phyloP scores from a whole-genome alignment of 2,113 vertebrate species.

The Pogona vitticeps region DNA sequence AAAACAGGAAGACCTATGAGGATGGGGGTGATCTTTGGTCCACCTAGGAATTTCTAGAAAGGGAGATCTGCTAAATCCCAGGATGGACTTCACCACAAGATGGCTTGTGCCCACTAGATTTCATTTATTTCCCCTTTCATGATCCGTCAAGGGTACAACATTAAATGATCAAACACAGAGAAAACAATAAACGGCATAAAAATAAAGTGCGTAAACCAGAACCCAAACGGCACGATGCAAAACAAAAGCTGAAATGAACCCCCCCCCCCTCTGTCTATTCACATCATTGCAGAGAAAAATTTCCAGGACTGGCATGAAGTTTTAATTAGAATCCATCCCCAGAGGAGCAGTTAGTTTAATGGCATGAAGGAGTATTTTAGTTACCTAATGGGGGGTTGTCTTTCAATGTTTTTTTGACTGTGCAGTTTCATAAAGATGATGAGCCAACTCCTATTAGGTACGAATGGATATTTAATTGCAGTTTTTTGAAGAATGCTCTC shows the following conservation, averaged over 20 bases:
- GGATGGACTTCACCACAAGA: too few relatives aligned
- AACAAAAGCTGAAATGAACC: too few relatives aligned
- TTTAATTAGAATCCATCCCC: background rate
- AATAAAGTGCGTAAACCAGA: too few relatives aligned
- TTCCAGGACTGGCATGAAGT: background rate
- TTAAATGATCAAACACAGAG: background rate
- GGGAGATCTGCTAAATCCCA: too few relatives aligned
- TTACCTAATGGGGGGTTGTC: background rate
- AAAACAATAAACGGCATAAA: background rate
- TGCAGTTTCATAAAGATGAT: background rate
- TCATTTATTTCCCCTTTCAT: too few relatives aligned
- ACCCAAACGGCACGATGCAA: background rate
- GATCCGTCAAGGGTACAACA: background rate
- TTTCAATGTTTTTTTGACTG: background rate
- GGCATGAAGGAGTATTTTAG: background rate
- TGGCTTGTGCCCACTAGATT: too few relatives aligned
- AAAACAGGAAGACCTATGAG: too few relatives aligned
- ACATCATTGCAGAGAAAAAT: too few relatives aligned
- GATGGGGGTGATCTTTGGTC: too few relatives aligned
- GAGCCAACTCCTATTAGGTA: background rate
- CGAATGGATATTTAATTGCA: background rate
- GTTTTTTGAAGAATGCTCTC: background rate
- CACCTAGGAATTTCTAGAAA: too few relatives aligned
- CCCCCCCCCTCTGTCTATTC: too few relatives aligned
- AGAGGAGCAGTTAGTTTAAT: background rate